Percentiles rank a stretch among this genome's conserved stretches.
Conservation (phyloP, 2,113 vertebrate genomes). For the Bucco capensis region DNA sequence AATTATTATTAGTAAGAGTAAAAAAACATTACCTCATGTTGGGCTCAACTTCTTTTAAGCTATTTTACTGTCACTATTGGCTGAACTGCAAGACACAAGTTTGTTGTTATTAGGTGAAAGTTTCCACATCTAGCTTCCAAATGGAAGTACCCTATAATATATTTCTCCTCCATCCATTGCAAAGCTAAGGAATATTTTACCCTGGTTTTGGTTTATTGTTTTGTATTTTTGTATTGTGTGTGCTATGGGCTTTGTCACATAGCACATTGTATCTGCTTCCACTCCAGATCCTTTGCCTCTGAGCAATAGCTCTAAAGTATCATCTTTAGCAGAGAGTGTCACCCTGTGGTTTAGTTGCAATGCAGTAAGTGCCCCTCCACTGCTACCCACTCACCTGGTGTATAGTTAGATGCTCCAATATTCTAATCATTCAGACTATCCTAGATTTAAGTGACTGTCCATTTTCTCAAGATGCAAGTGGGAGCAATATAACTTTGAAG, state of each 20-base stretch:
- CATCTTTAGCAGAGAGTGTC: not conserved
- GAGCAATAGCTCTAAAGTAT: not conserved
- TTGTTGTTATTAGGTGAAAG: not conserved
- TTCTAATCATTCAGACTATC: not conserved
- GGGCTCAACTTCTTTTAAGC: not conserved
- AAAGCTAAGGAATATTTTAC: not conserved
- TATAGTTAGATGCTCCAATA: not conserved
- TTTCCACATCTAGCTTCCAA: conserved; percentile 31
- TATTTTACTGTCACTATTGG: not conserved
- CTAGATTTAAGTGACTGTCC: not conserved
- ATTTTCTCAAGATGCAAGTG: not conserved
- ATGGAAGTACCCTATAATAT: not conserved
- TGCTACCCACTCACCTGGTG: not conserved
- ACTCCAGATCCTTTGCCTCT: not conserved
- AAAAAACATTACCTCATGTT: not conserved
- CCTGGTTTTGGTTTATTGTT: not conserved
- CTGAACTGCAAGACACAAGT: not conserved
- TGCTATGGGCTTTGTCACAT: not conserved
- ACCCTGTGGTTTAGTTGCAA: not conserved
- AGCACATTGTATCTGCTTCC: not conserved
- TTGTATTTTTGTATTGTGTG: too few relatives aligned
- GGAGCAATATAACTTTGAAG: not conserved
- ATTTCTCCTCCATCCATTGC: not conserved
- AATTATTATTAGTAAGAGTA: not conserved
- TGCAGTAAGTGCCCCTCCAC: not conserved